Conservation (phyloP, 1,140 invertebrate species). For the Nephotettix cincticeps region DNA sequence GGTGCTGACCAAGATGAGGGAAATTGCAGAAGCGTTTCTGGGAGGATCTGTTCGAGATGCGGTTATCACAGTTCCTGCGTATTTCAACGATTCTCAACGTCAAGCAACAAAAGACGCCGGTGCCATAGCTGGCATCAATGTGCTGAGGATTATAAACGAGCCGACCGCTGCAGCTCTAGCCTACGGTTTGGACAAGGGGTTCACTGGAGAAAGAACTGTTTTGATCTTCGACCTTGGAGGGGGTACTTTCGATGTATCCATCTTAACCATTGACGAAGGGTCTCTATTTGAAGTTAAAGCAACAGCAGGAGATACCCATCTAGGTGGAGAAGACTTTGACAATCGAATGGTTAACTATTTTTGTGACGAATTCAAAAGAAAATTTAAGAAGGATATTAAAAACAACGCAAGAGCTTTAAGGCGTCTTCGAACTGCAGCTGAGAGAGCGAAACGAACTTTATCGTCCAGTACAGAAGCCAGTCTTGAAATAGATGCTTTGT, state of each 20-base stretch:
- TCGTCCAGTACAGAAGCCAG: conserved; percentile 58
- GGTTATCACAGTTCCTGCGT: conserved; percentile 64
- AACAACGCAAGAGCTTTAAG: conserved; percentile 54
- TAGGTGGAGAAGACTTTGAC: conserved; percentile 82
- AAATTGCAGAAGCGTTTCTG: conserved; percentile 57
- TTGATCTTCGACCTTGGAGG: conserved; percentile 74
- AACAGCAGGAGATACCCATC: conserved; percentile 73
- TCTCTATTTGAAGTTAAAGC: conserved; percentile 76
- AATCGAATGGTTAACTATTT: conserved; percentile 74
- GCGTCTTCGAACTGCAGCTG: conserved; percentile 64
- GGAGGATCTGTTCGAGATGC: conserved; percentile 51
- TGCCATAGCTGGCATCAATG: conserved; percentile 65
- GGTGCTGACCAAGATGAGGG: conserved; percentile 60
- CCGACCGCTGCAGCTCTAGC: conserved; percentile 72
- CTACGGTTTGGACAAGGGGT: conserved; percentile 76
- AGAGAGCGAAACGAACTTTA: conserved; percentile 58
- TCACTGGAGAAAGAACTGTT: conserved; percentile 71
- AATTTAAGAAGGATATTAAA: conserved; percentile 52
- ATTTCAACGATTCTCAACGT: conserved; percentile 70
- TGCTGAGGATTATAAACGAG: conserved; percentile 82
- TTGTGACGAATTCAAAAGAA: conserved; percentile 57
- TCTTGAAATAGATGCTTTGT: conserved; percentile 57
- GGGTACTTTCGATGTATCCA: conserved; percentile 83
- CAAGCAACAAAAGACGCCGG: conserved; percentile 67
- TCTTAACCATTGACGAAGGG: conserved; percentile 83